phyloP scores from a whole-genome alignment of 2,113 vertebrate species.

The Amphiprion percula region DNA sequence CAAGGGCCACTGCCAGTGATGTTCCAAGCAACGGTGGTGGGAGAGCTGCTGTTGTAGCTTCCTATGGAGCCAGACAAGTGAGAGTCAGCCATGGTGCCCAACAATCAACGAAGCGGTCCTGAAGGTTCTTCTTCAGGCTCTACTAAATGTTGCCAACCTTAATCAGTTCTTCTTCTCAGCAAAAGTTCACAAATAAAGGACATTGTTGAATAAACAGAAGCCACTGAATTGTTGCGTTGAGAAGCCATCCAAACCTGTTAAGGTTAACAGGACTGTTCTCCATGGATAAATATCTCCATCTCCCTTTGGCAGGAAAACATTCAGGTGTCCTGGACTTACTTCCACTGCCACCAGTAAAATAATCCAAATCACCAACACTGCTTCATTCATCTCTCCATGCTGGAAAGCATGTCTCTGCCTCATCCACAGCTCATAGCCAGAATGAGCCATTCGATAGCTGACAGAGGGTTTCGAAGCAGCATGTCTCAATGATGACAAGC shows the following conservation, averaged over 20 bases:
- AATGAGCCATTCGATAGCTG: conserved; percentile 76
- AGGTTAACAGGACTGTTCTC: conserved; percentile 30
- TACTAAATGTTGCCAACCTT: neutral
- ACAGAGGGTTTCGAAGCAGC: conserved; percentile 76
- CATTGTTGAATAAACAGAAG: conserved; percentile 16
- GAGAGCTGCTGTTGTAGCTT: conserved; percentile 70
- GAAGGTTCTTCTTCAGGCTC: conserved; percentile 6
- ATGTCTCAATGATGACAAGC: conserved; percentile 81
- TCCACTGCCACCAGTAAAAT: conserved; percentile 17
- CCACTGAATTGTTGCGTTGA: conserved; percentile 9
- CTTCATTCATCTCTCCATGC: conserved; percentile 64
- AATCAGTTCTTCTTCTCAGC: conserved; percentile 8
- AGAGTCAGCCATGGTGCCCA: conserved; percentile 71
- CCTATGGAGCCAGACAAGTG: conserved; percentile 49
- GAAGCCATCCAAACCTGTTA: conserved; percentile 27
- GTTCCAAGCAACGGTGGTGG: conserved; percentile 70
- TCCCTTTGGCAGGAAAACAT: conserved; percentile 37
- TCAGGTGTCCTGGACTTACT: conserved; percentile 23
- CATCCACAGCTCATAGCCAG: conserved; percentile 70
- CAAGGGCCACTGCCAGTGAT: conserved; percentile 87
- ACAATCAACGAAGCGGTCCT: conserved; percentile 13
- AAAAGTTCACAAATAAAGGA: conserved; percentile 20
- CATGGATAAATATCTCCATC: conserved; percentile 47
- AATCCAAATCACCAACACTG: conserved; percentile 35
- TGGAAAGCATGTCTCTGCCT: conserved; percentile 53